Evolutionary conservation across 2,888 invertebrate species (phyloP).

Genomic region (Ptilodon capucinus): DNA sequence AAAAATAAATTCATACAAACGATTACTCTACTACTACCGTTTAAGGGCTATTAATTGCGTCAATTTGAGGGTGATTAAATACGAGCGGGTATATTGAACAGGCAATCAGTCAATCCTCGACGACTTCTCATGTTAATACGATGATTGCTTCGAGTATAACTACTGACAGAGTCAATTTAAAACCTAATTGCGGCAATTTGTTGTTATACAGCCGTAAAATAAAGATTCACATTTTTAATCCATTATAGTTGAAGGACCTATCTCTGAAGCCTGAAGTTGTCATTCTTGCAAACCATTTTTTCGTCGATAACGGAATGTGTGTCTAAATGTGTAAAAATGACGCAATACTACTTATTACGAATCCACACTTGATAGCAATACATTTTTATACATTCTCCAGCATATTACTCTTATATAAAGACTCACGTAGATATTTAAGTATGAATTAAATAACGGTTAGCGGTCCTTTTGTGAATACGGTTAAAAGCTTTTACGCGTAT

Average conservation of each 20-base stretch:
- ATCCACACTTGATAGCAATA: neutral
- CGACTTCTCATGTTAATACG: conserved; percentile 56
- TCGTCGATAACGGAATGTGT: neutral
- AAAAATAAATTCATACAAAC: conserved; percentile 42
- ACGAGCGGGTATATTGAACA: conserved; percentile 52
- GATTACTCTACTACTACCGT: conserved; percentile 37
- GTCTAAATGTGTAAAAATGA: neutral
- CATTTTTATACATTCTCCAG: conserved; percentile 1
- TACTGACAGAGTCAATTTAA: conserved; percentile 29
- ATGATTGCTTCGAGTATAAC: conserved; percentile 51
- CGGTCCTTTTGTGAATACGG: conserved; percentile 12
- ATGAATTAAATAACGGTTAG: conserved; percentile 12
- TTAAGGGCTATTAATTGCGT: conserved; percentile 54
- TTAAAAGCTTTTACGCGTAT: conserved; percentile 16
- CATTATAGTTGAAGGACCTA: neutral
- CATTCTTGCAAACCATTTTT: too few relatives aligned
- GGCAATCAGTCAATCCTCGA: conserved; percentile 62
- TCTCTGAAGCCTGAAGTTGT: neutral
- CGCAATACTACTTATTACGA: neutral
- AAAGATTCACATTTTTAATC: neutral
- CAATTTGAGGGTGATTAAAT: conserved; percentile 60
- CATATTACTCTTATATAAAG: neutral
- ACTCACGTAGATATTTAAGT: conserved; percentile 9
- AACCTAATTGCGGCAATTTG: conserved; percentile 28
- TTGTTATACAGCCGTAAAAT: neutral